Percentiles rank a stretch among this genome's conserved stretches.
Conservation (phyloP, 2,113 vertebrate genomes). For the Psammodynastes pulverulentus region DNA sequence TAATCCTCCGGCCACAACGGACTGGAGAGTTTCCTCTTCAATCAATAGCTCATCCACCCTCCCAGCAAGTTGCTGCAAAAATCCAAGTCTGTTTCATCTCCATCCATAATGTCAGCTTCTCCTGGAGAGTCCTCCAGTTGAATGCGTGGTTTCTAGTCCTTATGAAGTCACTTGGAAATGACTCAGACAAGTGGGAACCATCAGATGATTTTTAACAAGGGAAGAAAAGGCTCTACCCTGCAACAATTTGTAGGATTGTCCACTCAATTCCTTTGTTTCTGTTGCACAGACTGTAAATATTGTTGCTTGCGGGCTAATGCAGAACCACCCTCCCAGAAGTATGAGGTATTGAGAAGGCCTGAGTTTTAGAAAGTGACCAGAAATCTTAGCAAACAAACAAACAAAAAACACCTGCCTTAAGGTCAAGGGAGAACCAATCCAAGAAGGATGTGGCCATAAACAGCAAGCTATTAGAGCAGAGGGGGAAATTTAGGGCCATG, state of each 20-base stretch:
- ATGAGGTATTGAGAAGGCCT: background rate
- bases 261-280: background rate
- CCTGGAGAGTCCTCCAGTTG: fast-evolving
- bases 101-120: background rate
- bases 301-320: background rate
- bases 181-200: background rate
- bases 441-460: background rate
- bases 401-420: background rate
- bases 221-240: background rate
- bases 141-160: background rate
- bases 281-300: background rate
- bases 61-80: constrained; percentile 1
- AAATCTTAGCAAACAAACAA: background rate
- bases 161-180: background rate
- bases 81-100: background rate
- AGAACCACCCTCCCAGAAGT: background rate
- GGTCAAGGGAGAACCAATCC: background rate
- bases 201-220: background rate
- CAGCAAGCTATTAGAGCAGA: background rate
- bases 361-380: background rate
- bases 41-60: constrained; percentile 45
- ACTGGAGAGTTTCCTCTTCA: constrained; percentile 13
- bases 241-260: background rate
- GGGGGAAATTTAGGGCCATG: background rate
- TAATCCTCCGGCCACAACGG: constrained; percentile 55